A percentile compares a stretch with the other conserved stretches of the same genome.
Conservation (phyloP, 1,140 invertebrate genomes). For the Agrilus planipennis region DNA sequence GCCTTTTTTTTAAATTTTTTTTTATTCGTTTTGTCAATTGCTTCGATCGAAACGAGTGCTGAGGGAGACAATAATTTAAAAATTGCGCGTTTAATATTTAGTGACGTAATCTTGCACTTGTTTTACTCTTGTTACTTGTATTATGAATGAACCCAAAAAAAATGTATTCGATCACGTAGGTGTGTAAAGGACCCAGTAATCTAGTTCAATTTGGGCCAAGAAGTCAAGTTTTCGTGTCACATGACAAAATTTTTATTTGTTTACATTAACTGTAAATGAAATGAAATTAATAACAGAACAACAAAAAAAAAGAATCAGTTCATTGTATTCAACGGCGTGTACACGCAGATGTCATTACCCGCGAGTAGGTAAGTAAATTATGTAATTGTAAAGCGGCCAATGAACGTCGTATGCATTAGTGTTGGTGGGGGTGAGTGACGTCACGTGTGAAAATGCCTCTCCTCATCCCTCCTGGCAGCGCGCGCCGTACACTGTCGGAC, state of each 20-base stretch:
- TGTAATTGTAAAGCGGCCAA: conserved; percentile 33
- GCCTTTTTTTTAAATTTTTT: too few relatives aligned
- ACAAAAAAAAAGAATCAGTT: conserved; percentile 6
- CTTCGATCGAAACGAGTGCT: too few relatives aligned
- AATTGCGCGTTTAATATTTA: too few relatives aligned
- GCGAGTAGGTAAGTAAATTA: conserved; percentile 31
- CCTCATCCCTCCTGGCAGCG: conserved; percentile 12
- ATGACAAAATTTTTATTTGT: neutral
- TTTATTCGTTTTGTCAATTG: too few relatives aligned
- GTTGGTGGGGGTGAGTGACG: conserved; percentile 20
- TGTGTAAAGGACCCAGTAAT: too few relatives aligned
- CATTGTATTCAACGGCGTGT: conserved; percentile 10
- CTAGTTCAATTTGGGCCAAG: too few relatives aligned
- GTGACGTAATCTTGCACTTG: too few relatives aligned
- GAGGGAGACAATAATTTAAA: too few relatives aligned
- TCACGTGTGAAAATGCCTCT: conserved; percentile 17
- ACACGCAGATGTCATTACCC: conserved; percentile 29
- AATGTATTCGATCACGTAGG: too few relatives aligned
- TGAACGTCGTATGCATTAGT: conserved; percentile 27
- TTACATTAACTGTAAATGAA: neutral
- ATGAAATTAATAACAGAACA: conserved; percentile 3
- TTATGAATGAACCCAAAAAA: too few relatives aligned
- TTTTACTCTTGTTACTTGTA: too few relatives aligned
- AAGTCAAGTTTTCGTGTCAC: too few relatives aligned
- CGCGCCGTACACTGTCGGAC: conserved; percentile 14